Base-by-base conservation (phyloP, 2,113 vertebrate species). In the Genyomyrus donnyi region DNA sequence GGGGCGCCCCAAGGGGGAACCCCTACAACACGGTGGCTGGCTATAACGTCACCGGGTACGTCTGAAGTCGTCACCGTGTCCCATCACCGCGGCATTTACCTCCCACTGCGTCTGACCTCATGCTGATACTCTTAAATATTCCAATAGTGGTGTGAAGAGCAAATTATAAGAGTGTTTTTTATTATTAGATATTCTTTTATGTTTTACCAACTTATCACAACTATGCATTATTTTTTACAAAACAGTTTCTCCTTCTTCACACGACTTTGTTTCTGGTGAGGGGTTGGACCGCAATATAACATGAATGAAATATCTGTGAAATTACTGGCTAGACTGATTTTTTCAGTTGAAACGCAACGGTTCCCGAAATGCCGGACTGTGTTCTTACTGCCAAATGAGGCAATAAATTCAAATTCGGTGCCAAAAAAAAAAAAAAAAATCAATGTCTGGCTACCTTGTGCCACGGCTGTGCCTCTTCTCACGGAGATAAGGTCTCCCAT, bases 11-110 rank as follows among this genome's bases (percentile, higher is more conserved):
- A 35, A 95, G 92, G 89, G 31, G 66, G 24, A 89, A 92, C 19
- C 89, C 39, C 90, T 17, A 88, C 49, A 91, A 90, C 46, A 45
- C 89, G 0, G 93, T 93, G 0, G 92, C 94, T 84, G 94, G 95
- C 90, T 96, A 96, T 91, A 95, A 96, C 86, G 93, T 95, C 91
- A 96, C 95, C 3, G 95, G 95, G 86, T 96, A 96, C 0, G 96
- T 96, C 27, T 96, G 91, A 96, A 5, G 87, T 53, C 77, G 88
- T 46, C 56, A 15, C 3, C 0, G 0, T 6, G 8, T n/a, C 13
- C 53, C 39, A 35, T 3, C 46, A 19, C 13, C 17, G 3, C 42
- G 5, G 9, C 17, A 39, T 13, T 21, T 74, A 8, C 48, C 17
- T n/a, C 35, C 27, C 9, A 5, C 0, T 3, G 21, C 13, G 42